Conservation (phyloP, 2,888 invertebrate species). For the Scelioninae gen. 2 region DNA sequence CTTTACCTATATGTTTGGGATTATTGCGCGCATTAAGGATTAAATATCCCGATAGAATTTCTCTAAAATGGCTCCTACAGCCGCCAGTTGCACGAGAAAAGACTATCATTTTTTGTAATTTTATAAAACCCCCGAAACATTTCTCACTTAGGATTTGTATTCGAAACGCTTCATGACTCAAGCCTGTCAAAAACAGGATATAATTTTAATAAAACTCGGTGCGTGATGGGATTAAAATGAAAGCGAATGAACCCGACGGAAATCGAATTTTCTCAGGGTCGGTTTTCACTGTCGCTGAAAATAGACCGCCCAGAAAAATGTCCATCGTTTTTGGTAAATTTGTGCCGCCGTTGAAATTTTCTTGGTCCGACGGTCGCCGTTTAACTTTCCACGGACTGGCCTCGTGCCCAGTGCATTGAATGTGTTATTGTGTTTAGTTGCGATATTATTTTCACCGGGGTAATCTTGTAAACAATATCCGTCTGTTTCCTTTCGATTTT, state of each 20-base stretch:
- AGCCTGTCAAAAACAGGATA: slow-evolving; percentile 20
- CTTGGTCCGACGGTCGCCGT: slow-evolving; percentile 53
- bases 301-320: slow-evolving; percentile 53
- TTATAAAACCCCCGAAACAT: no score
- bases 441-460: slow-evolving; percentile 48
- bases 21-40: neutral
- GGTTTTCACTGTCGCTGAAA: slow-evolving; percentile 52
- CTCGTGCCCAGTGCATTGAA: slow-evolving; percentile 52
- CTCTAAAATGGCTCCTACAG: no score
- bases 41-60: no score
- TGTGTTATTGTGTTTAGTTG: slow-evolving; percentile 55
- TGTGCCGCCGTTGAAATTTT: slow-evolving; percentile 43
- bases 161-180: slow-evolving; percentile 9
- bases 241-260: slow-evolving; percentile 32
- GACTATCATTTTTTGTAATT: no score
- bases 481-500: slow-evolving; percentile 17
- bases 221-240: slow-evolving; percentile 46
- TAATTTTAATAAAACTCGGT: slow-evolving; percentile 39
- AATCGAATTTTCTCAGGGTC: slow-evolving; percentile 46
- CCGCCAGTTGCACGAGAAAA: no score
- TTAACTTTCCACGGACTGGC: slow-evolving; percentile 53
- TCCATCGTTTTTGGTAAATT: slow-evolving; percentile 51
- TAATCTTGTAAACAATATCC: slow-evolving; percentile 52
- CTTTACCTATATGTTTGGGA: slow-evolving; percentile 11
- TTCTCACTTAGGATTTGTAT: no score